These are phyloP conservation scores for Apoderus coryli DNA, from an alignment of 2,888 invertebrate species.

Conservation along the genomic window DNA sequence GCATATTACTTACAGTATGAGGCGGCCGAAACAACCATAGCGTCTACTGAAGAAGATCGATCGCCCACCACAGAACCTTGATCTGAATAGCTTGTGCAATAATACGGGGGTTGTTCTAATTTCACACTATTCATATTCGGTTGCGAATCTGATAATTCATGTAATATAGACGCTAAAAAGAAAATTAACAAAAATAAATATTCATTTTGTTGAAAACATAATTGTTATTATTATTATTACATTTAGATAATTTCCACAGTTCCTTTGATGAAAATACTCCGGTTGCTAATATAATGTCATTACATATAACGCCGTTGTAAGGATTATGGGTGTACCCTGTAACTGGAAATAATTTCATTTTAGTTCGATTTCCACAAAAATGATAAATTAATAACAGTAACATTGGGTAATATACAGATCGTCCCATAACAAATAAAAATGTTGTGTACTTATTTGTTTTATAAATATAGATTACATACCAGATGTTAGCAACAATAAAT, in stretches of 20 bases:
- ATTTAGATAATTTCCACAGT: conserved; percentile 95
- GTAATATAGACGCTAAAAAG: conserved; percentile 78
- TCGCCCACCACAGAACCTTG: conserved; percentile 43
- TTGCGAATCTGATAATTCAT: conserved; percentile 67
- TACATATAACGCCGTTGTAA: conserved; percentile 96
- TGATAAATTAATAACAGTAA: too few relatives aligned
- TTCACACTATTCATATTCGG: conserved; percentile 55
- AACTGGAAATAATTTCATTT: conserved; percentile 26
- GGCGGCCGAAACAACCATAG: conserved; percentile 62
- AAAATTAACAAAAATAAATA: conserved; percentile 16
- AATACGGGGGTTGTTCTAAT: conserved; percentile 69
- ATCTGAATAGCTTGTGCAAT: conserved; percentile 68
- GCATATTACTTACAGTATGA: conserved; percentile 54
- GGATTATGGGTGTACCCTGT: conserved; percentile 85
- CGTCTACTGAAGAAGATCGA: conserved; percentile 31
- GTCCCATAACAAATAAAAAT: too few relatives aligned
- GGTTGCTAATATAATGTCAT: conserved; percentile 98
- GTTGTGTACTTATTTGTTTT: too few relatives aligned
- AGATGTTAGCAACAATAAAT: too few relatives aligned
- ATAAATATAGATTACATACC: too few relatives aligned
- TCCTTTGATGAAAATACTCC: conserved; percentile 99
- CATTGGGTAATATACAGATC: too few relatives aligned
- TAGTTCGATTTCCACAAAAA: too few relatives aligned
- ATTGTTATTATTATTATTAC: conserved; percentile 27
- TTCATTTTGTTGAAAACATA: conserved; percentile 1